Conservation (phyloP, 2,797 vertebrate genomes). For the Crenuchus spilurus region DNA sequence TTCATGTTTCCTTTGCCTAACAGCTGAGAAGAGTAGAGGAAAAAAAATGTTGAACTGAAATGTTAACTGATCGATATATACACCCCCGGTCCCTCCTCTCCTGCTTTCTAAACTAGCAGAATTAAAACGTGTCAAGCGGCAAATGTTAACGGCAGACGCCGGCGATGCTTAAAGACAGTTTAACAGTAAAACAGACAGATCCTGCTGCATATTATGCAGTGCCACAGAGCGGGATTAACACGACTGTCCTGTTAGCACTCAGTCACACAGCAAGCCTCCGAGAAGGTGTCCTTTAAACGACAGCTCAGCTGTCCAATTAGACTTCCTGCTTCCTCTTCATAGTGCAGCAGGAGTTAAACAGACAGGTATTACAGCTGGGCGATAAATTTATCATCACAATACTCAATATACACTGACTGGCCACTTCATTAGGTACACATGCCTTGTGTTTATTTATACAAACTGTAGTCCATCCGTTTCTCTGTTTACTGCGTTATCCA, state of each 20-base stretch:
- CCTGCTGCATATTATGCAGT: slow-evolving; percentile 89
- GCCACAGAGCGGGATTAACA: slow-evolving; percentile 87
- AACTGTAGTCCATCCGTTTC: too few species aligned
- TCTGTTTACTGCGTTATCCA: too few species aligned
- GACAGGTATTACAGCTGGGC: background rate
- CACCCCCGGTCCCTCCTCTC: slow-evolving; percentile 70
- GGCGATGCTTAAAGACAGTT: slow-evolving; percentile 85
- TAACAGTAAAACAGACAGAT: slow-evolving; percentile 83
- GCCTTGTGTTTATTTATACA: too few species aligned
- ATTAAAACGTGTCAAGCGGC: slow-evolving; percentile 93
- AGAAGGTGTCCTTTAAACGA: slow-evolving; percentile 88
- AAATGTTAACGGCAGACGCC: slow-evolving; percentile 89
- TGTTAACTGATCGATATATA: slow-evolving; percentile 98
- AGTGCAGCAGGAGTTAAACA: slow-evolving; percentile 35
- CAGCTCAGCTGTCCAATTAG: slow-evolving; percentile 91
- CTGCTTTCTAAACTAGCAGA: slow-evolving; percentile 75
- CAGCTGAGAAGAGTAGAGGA: slow-evolving; percentile 74
- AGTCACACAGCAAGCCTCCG: slow-evolving; percentile 73
- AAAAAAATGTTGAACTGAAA: slow-evolving; percentile 74
- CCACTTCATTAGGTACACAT: too few species aligned
- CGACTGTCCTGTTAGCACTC: slow-evolving; percentile 72
- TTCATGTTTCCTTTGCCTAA: slow-evolving; percentile 80
- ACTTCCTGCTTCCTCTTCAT: slow-evolving; percentile 69
- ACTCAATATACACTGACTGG: background rate
- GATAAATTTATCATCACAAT: background rate